Percentiles rank a stretch among this genome's conserved stretches.
Evolutionary conservation across 2,888 invertebrate genomes (phyloP).

Genomic region (Ryuthela nishihirai): DNA sequence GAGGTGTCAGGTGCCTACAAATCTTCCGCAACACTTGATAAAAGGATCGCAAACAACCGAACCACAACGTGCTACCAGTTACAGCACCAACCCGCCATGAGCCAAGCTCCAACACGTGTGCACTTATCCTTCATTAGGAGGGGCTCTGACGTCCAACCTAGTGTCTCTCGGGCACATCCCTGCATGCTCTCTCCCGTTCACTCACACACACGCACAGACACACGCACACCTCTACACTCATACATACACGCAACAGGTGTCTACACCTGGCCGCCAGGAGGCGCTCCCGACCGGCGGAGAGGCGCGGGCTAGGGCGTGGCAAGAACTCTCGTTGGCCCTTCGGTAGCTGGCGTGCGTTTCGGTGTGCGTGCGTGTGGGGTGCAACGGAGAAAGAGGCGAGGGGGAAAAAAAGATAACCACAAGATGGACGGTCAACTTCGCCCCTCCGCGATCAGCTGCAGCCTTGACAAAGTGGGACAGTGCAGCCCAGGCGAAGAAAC

Average conservation of each 20-base stretch:
- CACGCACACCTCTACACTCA: too few relatives aligned
- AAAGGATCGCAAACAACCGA: too few relatives aligned
- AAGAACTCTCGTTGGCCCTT: slow-evolving; percentile 31
- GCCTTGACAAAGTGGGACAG: background rate
- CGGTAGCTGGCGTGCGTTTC: slow-evolving; percentile 17
- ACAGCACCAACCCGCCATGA: background rate
- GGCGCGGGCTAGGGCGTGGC: slow-evolving; percentile 18
- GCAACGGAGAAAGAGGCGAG: background rate
- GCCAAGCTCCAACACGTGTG: slow-evolving; percentile 22
- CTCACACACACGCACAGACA: slow-evolving; percentile 3
- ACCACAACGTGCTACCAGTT: background rate
- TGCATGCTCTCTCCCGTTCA: slow-evolving; percentile 4
- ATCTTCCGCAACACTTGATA: too few relatives aligned
- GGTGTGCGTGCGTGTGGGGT: background rate
- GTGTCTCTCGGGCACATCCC: slow-evolving; percentile 16
- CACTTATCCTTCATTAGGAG: slow-evolving; percentile 24
- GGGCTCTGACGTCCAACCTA: slow-evolving; percentile 22
- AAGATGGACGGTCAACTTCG: too few relatives aligned
- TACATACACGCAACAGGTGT: slow-evolving; percentile 38
- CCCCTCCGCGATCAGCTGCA: background rate
- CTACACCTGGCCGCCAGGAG: slow-evolving; percentile 22
- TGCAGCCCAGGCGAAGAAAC: too few relatives aligned
- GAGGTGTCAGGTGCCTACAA: too few relatives aligned
- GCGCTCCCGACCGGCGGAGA: slow-evolving; percentile 10
- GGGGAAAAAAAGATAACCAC: background rate